phyloP scores from a whole-genome alignment of 2,888 invertebrate genomes.

The Crepidodera aurea region DNA sequence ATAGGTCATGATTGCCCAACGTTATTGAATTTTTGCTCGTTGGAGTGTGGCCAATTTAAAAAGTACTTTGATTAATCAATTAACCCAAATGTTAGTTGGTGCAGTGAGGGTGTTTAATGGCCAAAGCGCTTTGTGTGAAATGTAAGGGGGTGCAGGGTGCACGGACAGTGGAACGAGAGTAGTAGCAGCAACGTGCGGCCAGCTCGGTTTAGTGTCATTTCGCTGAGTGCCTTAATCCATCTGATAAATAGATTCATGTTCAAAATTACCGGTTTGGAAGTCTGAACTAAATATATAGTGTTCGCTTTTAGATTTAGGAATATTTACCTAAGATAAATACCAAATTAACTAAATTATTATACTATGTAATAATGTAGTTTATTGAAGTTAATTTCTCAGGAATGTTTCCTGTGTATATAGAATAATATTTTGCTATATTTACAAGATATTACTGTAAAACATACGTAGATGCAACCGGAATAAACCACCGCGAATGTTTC shows the following conservation, averaged over 20 bases:
- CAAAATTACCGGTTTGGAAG: background rate
- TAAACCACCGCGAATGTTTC: too few species aligned
- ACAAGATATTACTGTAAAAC: too few species aligned
- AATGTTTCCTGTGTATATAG: too few species aligned
- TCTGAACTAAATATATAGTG: too few species aligned
- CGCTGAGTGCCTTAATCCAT: background rate
- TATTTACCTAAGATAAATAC: too few species aligned
- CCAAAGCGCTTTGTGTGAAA: conserved; percentile 20
- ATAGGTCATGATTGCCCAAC: background rate
- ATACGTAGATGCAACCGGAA: too few species aligned
- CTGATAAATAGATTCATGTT: background rate
- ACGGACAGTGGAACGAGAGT: background rate
- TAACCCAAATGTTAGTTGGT: conserved; percentile 25
- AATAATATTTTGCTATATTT: too few species aligned
- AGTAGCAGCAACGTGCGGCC: background rate
- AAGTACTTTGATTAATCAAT: conserved; percentile 28
- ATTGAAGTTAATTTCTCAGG: too few species aligned
- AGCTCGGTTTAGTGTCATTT: background rate
- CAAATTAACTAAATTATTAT: too few species aligned
- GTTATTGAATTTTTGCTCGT: conserved; percentile 12
- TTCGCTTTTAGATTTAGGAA: too few species aligned
- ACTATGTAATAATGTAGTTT: too few species aligned
- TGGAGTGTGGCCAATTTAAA: conserved; percentile 15
- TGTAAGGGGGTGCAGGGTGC: background rate
- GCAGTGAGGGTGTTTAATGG: conserved; percentile 22